phyloP scores from a whole-genome alignment of 2,797 vertebrate species.

The Esox masquinongy region DNA sequence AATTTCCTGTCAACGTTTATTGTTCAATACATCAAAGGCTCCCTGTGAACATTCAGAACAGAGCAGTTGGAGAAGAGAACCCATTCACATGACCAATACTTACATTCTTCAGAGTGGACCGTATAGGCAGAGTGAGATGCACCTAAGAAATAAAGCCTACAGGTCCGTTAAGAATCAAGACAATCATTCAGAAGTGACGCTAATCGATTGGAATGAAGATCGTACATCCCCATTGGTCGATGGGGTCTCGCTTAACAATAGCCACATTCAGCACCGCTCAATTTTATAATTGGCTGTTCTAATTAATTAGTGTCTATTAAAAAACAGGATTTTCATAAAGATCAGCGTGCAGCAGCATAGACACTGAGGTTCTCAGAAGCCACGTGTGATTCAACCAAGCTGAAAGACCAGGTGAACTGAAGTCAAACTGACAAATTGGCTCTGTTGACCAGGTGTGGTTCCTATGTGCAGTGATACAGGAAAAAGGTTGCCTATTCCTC shows the following conservation, averaged over 20 bases:
- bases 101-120: not conserved
- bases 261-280: not conserved
- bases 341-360: no score
- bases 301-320: not conserved
- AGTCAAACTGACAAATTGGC: no score
- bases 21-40: not conserved
- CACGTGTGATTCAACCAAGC: no score
- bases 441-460: no score
- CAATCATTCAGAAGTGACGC: not conserved
- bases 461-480: no score
- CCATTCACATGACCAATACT: not conserved
- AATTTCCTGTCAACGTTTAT: not conserved
- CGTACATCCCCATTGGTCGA: not conserved
- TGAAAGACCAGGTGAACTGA: no score
- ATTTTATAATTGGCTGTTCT: not conserved
- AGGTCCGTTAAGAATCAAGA: not conserved
- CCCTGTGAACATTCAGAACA: constrained; percentile 2
- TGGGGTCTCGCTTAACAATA: not conserved
- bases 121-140: not conserved
- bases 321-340: not conserved
- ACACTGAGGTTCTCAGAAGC: no score
- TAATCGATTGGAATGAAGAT: not conserved
- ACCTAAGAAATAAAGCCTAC: not conserved
- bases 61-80: not conserved
- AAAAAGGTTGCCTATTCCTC: no score